phyloP scores from a whole-genome alignment of 2,113 vertebrate species.

The Myiopsitta monachus region DNA sequence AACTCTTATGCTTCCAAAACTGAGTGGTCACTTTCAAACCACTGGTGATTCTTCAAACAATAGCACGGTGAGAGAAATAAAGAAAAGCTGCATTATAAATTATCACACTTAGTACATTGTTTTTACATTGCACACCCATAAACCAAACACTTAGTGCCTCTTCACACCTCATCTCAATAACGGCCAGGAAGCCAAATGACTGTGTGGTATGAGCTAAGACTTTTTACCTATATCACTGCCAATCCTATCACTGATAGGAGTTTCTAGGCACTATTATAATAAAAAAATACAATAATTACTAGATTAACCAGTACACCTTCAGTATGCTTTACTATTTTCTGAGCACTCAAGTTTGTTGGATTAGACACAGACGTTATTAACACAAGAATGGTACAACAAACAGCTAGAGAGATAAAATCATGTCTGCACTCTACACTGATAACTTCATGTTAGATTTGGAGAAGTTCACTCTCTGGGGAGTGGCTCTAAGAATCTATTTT shows the following conservation, averaged over 20 bases:
- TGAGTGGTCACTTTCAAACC: not conserved
- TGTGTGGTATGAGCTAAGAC: not conserved
- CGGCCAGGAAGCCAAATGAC: not conserved
- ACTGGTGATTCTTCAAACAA: not conserved
- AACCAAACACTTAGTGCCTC: not conserved
- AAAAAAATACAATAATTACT: not conserved
- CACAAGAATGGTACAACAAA: not conserved
- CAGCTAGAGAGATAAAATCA: not conserved
- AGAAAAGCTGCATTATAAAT: not conserved
- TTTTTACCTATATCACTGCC: not conserved
- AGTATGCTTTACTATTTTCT: not conserved
- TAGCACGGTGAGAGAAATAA: not conserved
- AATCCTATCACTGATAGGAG: not conserved
- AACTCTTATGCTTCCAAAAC: not conserved
- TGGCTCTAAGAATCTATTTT: not conserved
- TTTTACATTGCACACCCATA: not conserved
- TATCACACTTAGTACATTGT: not conserved
- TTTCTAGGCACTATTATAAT: not conserved
- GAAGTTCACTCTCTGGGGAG: not conserved
- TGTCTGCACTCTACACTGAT: not conserved
- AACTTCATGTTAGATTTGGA: not conserved
- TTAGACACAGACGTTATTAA: not conserved
- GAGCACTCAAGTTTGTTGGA: not conserved
- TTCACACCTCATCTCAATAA: not conserved
- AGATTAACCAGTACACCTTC: not conserved